These are phyloP conservation scores for Xyrauchen texanus DNA, from an alignment of 2,113 vertebrate species.

Conservation along the genomic window DNA sequence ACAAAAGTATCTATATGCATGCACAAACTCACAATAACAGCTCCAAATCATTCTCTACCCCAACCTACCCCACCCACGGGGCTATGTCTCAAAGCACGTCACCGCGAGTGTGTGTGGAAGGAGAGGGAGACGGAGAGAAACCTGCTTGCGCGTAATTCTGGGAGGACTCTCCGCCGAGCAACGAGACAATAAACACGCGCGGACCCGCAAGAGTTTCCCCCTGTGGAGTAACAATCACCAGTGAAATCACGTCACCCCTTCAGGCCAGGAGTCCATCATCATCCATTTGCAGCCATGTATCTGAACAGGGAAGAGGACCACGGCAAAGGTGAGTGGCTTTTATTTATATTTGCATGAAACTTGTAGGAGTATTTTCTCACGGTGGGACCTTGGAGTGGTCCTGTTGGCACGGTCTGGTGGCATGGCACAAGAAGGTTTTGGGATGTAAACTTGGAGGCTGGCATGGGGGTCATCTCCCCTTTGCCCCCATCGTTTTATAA, in stretches of 20 bases:
- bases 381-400: not conserved
- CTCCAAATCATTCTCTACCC: conserved; percentile 9
- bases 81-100: conserved; percentile 43
- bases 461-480: conserved; percentile 44
- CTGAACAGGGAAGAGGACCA: conserved; percentile 78
- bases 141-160: conserved; percentile 66
- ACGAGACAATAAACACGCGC: conserved; percentile 73
- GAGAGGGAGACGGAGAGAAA: conserved; percentile 54
- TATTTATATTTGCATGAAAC: conserved; percentile 48
- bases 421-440: not conserved
- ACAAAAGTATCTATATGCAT: not conserved
- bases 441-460: not conserved
- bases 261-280: conserved; percentile 49
- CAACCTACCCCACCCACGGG: conserved; percentile 30
- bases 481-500: conserved; percentile 18
- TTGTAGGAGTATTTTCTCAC: conserved; percentile 12
- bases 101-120: conserved; percentile 37
- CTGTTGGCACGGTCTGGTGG: not conserved
- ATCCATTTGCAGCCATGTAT: conserved; percentile 77
- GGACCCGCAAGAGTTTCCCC: conserved; percentile 60
- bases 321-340: conserved; percentile 74
- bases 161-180: conserved; percentile 73
- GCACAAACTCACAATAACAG: conserved; percentile 20
- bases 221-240: conserved; percentile 64
- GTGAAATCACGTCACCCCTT: conserved; percentile 5